Evolutionary conservation across 1,140 invertebrate species (phyloP).

Genomic region (Calephelis nemesis): DNA sequence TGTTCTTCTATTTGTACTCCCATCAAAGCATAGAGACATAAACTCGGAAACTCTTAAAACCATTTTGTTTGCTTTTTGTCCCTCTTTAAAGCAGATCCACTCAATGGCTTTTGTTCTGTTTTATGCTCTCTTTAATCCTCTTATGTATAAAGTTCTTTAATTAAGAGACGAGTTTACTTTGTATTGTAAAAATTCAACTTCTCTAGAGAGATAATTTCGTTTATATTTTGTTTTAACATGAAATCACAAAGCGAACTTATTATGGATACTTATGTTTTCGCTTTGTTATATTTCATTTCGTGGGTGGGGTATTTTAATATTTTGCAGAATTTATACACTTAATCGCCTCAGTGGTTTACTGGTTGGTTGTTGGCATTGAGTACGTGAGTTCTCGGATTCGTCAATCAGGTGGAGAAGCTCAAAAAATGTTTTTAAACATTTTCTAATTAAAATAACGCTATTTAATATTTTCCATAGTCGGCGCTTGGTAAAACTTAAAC

Average conservation of each 20-base stretch:
- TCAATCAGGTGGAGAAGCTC: too few species aligned
- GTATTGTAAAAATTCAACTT: constrained; percentile 12
- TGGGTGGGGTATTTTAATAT: too few species aligned
- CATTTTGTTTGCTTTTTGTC: constrained; percentile 6
- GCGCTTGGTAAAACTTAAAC: too few species aligned
- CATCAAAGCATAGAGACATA: not conserved
- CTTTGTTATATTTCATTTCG: too few species aligned
- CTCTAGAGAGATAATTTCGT: not conserved
- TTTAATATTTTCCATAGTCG: too few species aligned
- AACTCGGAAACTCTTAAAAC: constrained; percentile 5
- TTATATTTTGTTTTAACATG: constrained; percentile 9
- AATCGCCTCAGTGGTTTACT: too few species aligned
- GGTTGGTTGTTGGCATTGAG: too few species aligned
- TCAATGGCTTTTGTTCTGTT: constrained; percentile 13
- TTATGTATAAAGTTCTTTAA: constrained; percentile 14
- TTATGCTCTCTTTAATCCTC: constrained; percentile 8
- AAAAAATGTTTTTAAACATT: too few species aligned
- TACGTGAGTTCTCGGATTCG: too few species aligned
- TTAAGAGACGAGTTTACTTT: constrained; percentile 13
- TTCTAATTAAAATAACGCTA: too few species aligned
- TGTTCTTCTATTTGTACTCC: not conserved
- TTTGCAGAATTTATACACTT: too few species aligned
- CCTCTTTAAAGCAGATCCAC: constrained; percentile 13
- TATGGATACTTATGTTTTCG: too few species aligned
- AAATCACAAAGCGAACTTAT: not conserved